Base-by-base conservation (phyloP, 2,113 vertebrate species). In the Alaudala cheleensis region DNA sequence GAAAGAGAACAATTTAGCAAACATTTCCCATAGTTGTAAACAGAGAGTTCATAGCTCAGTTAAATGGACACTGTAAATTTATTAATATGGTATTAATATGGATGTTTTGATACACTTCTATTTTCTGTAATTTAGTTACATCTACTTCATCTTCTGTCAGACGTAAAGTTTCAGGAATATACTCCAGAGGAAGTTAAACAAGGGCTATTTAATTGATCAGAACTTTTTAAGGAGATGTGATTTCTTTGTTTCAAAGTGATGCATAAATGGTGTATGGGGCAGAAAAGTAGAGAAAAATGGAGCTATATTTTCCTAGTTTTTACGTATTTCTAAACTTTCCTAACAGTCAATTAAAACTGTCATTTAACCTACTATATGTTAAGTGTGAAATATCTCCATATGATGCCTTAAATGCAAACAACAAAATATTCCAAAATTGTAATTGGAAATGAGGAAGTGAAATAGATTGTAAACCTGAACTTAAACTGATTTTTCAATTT, bases 391-490 rank as follows among this genome's bases (percentile, higher is more conserved):
- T 91, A 94, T 88, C 58, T 92, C 74, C 33, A 45, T 72, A 79
- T 29, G 73, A 92, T 65, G 37, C 23, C 53, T 87, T 92, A 84
- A 92, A 65, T 34, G 81, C 77, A 91, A 87, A 73, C 57, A 90
- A 76, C n/a, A 87, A 89, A 92, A 87, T 92, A 91, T 92, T 95
- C 44, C 66, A 92, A 70, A 88, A 91, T 90, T 84, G 51, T 88
- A 74, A 81, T 31, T 81, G 77, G 65, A 87, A 95, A 95, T 57
- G 70, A 89, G 61, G 73, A 94, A 95, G 70, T 54, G 65, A 96
- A 93, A 85, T 61, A 91, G 89, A 95, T 81, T 91, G 74, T 89
- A 95, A 96, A 90, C 74, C 33, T 87, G 78, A 95, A 87, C 44
- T 88, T 80, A 93, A 91, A 73, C 62, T 25, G 49, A 85, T 84